Evolutionary conservation across 1,140 invertebrate genomes (phyloP).

Genomic region (Helicorthomorpha holstii): DNA sequence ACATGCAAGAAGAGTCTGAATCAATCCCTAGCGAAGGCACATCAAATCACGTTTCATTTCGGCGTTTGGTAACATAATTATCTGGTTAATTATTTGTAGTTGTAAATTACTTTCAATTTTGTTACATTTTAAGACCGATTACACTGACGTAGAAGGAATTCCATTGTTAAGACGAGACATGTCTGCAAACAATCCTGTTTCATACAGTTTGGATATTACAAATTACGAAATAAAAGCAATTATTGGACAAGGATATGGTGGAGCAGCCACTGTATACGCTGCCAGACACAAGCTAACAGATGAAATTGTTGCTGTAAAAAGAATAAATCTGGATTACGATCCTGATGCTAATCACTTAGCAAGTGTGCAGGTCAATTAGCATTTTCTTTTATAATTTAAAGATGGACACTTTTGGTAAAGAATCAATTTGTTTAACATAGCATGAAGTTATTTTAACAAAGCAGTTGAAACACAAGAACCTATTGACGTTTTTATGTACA

Average conservation of each 20-base stretch:
- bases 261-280: conserved; percentile 8
- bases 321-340: conserved; percentile 3
- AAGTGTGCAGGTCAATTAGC: conserved; percentile 39
- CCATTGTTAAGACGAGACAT: too few species aligned
- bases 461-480: conserved; percentile 59
- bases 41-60: too few species aligned
- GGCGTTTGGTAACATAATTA: too few species aligned
- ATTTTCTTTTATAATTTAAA: conserved; percentile 6
- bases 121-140: too few species aligned
- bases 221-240: neutral
- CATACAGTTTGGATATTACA: neutral
- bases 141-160: too few species aligned
- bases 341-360: neutral
- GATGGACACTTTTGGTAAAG: conserved; percentile 7
- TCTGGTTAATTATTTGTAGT: too few species aligned
- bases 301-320: conserved; percentile 4
- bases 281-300: conserved; percentile 10
- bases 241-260: conserved; percentile 16
- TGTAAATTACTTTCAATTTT: too few species aligned
- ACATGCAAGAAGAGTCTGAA: too few species aligned
- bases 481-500: conserved; percentile 48
- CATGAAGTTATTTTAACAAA: conserved; percentile 52
- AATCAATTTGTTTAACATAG: conserved; percentile 28
- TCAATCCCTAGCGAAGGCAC: too few species aligned
- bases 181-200: neutral